A percentile compares a stretch with the other conserved stretches of the same genome.
These are phyloP conservation scores for Amaurobius ferox DNA, from an alignment of 2,888 invertebrate species.

Conservation along the genomic window DNA sequence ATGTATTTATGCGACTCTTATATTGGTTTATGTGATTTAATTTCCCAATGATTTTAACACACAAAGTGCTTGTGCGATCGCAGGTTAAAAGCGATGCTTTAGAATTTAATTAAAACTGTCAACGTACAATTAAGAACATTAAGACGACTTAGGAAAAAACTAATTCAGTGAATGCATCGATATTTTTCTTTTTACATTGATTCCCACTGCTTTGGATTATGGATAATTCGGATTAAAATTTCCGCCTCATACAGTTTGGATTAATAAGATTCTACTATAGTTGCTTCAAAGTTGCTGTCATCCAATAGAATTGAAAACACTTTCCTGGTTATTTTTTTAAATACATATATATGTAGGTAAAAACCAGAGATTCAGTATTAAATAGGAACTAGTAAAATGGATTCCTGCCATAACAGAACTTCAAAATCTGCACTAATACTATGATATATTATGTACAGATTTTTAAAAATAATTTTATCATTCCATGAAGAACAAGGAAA, in stretches of 20 bases:
- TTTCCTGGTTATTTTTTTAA: neutral
- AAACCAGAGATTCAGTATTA: constrained; percentile 32
- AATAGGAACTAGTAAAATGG: constrained; percentile 66
- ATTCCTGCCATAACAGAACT: constrained; percentile 38
- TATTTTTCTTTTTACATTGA: too few relatives aligned
- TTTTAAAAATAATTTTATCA: constrained; percentile 30
- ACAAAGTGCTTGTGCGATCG: too few relatives aligned
- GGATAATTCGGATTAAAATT: neutral
- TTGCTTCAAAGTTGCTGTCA: neutral
- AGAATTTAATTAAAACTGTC: too few relatives aligned
- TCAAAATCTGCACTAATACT: constrained; percentile 43
- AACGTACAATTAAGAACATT: too few relatives aligned
- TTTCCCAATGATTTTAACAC: too few relatives aligned
- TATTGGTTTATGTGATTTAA: too few relatives aligned
- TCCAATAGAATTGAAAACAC: neutral
- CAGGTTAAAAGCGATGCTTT: too few relatives aligned
- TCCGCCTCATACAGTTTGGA: neutral
- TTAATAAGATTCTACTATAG: neutral
- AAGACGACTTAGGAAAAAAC: too few relatives aligned
- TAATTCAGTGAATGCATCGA: too few relatives aligned
- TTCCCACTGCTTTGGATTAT: too few relatives aligned
- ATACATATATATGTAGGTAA: neutral
- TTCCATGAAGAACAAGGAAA: constrained; percentile 25
- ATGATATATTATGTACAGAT: constrained; percentile 50
- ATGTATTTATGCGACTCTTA: too few relatives aligned